These are phyloP conservation scores for Zaprionus ornatus DNA, from an alignment of 1,140 invertebrate genomes.

Conservation along the genomic window DNA sequence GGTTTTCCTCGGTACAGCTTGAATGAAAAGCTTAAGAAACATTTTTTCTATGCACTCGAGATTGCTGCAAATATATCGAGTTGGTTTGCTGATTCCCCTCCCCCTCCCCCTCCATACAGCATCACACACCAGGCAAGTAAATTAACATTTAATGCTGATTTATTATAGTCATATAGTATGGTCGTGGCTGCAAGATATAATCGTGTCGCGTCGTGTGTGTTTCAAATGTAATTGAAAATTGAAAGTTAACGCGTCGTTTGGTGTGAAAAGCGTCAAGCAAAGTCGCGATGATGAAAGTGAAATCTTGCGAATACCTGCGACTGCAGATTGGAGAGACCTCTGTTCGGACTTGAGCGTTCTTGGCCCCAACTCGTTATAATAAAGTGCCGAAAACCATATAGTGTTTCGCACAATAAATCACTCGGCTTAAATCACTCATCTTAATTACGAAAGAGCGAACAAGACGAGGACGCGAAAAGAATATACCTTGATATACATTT, in stretches of 20 bases:
- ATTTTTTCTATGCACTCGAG: conserved; percentile 8
- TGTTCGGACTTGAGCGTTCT: conserved; percentile 28
- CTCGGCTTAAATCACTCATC: conserved; percentile 53
- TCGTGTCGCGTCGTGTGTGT: background rate
- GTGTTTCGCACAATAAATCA: conserved; percentile 66
- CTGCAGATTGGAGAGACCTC: background rate
- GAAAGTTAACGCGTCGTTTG: conserved; percentile 38
- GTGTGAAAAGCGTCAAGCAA: conserved; percentile 1
- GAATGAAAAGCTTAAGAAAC: conserved; percentile 6
- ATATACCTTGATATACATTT: background rate
- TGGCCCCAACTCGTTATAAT: conserved; percentile 44
- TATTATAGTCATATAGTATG: conserved; percentile 18
- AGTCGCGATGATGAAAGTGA: conserved; percentile 44
- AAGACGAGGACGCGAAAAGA: background rate
- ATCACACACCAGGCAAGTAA: background rate
- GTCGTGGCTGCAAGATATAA: conserved; percentile 6
- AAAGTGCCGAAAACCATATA: conserved; percentile 26
- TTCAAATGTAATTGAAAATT: conserved; percentile 43
- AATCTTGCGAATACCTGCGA: conserved; percentile 5
- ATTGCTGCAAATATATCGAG: conserved; percentile 9
- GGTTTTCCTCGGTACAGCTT: background rate
- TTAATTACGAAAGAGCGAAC: conserved; percentile 50
- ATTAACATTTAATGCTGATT: conserved; percentile 32
- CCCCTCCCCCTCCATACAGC: background rate
- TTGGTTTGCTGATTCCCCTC: background rate